These are phyloP conservation scores for Cercopithecus mona DNA, from an alignment of 2,113 vertebrate genomes.

Conservation along the genomic window DNA sequence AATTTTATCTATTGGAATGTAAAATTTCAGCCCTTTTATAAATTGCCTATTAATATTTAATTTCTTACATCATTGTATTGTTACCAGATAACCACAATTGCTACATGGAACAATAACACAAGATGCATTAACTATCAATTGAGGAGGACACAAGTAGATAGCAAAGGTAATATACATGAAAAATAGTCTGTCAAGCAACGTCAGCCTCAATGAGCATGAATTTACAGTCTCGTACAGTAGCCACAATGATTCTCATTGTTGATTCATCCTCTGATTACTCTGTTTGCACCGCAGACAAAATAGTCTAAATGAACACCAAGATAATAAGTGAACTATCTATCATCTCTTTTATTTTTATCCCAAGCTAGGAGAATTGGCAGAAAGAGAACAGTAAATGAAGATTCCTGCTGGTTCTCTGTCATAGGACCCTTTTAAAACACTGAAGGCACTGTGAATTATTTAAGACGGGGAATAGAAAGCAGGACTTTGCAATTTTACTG, in stretches of 20 bases:
- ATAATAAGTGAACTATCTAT: constrained; percentile 64
- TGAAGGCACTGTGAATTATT: constrained; percentile 49
- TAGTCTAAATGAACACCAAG: constrained; percentile 54
- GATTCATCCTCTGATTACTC: constrained; percentile 64
- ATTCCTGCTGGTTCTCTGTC: constrained; percentile 55
- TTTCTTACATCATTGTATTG: constrained; percentile 65
- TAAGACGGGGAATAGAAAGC: constrained; percentile 60
- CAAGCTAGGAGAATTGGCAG: constrained; percentile 40
- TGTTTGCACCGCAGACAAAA: constrained; percentile 69
- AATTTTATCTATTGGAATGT: constrained; percentile 58
- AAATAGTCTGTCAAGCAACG: constrained; percentile 67
- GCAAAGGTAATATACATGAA: constrained; percentile 65
- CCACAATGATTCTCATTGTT: constrained; percentile 44
- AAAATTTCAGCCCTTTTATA: constrained; percentile 53
- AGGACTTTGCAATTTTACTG: constrained; percentile 47
- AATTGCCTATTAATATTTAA: constrained; percentile 72
- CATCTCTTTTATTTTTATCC: constrained; percentile 66
- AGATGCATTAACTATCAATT: constrained; percentile 48
- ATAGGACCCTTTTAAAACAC: constrained; percentile 56
- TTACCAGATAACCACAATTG: constrained; percentile 56
- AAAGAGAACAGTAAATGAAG: constrained; percentile 53
- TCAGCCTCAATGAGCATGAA: constrained; percentile 55
- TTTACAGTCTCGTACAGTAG: constrained; percentile 32
- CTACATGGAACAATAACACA: constrained; percentile 55
- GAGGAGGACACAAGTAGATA: constrained; percentile 41